Evolutionary conservation across 2,113 vertebrate genomes (phyloP).

Genomic region (Tiliqua scincoides): DNA sequence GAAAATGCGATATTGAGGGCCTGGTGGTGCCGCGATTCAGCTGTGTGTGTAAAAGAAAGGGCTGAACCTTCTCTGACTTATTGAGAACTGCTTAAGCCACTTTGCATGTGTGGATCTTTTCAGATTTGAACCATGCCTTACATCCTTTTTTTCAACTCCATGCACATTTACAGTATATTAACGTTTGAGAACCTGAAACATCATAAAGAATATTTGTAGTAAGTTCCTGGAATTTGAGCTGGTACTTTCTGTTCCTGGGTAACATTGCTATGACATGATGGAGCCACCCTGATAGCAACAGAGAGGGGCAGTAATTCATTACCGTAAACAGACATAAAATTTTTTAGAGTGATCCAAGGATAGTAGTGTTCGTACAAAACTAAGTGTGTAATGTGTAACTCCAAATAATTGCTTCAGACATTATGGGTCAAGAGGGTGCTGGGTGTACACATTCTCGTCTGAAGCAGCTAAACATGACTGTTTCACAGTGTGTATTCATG

Average conservation of each 20-base stretch:
- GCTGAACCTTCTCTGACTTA: neutral
- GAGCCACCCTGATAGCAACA: neutral
- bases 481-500: neutral
- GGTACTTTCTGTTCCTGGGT: neutral
- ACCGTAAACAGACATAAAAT: neutral
- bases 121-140: neutral
- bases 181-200: neutral
- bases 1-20: constrained; percentile 31
- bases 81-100: constrained; percentile 25
- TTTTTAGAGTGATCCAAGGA: neutral
- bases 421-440: neutral
- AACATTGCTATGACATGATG: neutral
- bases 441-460: neutral
- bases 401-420: neutral
- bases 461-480: neutral
- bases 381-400: neutral
- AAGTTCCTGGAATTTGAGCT: neutral
- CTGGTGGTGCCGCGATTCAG: constrained; percentile 15
- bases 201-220: constrained; percentile 19
- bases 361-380: neutral
- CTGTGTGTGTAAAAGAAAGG: constrained; percentile 6
- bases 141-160: neutral
- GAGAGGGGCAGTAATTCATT: neutral
- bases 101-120: neutral
- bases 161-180: neutral